phyloP scores from a whole-genome alignment of 1,140 invertebrate species.

The Onthophagus taurus region DNA sequence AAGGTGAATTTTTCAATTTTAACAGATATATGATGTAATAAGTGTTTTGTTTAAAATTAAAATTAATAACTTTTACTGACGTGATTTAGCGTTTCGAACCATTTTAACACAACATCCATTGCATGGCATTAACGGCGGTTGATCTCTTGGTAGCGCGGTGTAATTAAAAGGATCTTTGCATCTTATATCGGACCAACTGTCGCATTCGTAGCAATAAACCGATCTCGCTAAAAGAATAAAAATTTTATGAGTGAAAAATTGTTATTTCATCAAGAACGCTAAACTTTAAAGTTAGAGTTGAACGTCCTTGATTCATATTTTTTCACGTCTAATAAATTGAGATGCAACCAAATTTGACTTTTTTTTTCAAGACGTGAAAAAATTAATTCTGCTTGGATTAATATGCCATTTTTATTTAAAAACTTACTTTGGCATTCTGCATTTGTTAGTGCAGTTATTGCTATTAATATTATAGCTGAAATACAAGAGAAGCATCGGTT shows the following conservation, averaged over 20 bases:
- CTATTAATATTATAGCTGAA: slow-evolving; percentile 36
- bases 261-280: background rate
- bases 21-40: no score
- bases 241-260: background rate
- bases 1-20: background rate
- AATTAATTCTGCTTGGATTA: slow-evolving; percentile 9
- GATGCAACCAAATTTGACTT: no score
- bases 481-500: no score
- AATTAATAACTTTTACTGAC: no score
- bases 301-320: background rate
- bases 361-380: background rate
- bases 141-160: slow-evolving; percentile 71
- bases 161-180: slow-evolving; percentile 92
- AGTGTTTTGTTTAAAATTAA: background rate
- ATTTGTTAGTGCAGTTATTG: slow-evolving; percentile 34
- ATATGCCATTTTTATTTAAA: slow-evolving; percentile 15
- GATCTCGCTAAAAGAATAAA: slow-evolving; percentile 53
- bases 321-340: no score
- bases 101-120: slow-evolving; percentile 93
- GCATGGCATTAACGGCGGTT: slow-evolving; percentile 75
- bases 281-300: background rate
- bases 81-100: slow-evolving; percentile 78
- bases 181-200: slow-evolving; percentile 76
- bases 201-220: slow-evolving; percentile 89
- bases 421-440: slow-evolving; percentile 38